Evolutionary conservation across 2,888 invertebrate genomes (phyloP).

Genomic region (Empis stercorea): DNA sequence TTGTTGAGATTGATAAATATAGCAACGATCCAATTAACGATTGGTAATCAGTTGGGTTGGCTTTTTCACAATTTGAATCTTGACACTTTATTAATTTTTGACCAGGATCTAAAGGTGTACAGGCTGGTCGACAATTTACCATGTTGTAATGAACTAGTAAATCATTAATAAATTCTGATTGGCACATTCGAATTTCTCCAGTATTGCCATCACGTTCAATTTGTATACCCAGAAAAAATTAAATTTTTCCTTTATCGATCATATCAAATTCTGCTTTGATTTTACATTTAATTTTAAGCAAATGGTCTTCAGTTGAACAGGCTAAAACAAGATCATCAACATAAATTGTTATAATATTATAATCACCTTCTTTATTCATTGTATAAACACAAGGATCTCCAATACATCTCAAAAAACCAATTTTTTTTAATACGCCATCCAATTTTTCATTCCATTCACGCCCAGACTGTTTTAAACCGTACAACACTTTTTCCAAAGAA

Average conservation of each 20-base stretch:
- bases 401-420: conserved; percentile 4
- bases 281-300: not conserved
- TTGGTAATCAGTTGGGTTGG: conserved; percentile 2
- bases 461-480: conserved; percentile 4
- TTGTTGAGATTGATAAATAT: conserved; percentile 5
- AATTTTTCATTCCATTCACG: conserved; percentile 3
- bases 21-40: conserved; percentile 8
- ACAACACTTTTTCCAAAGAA: conserved; percentile 1
- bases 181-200: not conserved
- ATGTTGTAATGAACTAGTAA: not conserved
- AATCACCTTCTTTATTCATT: not conserved
- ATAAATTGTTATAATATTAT: conserved; percentile 2
- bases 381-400: conserved; percentile 1
- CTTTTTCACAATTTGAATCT: not conserved
- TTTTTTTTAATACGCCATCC: not conserved
- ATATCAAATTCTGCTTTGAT: not conserved
- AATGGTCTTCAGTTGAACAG: not conserved
- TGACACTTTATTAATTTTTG: not conserved
- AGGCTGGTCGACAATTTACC: conserved; percentile 1
- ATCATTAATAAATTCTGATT: conserved; percentile 2
- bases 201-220: not conserved
- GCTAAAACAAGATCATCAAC: not conserved
- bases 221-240: not conserved
- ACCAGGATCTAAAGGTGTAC: conserved; percentile 7
- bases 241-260: not conserved